A percentile compares a stretch with the other conserved stretches of the same genome.
phyloP scores from a whole-genome alignment of 2,888 invertebrate species.

The Hesperia comma region DNA sequence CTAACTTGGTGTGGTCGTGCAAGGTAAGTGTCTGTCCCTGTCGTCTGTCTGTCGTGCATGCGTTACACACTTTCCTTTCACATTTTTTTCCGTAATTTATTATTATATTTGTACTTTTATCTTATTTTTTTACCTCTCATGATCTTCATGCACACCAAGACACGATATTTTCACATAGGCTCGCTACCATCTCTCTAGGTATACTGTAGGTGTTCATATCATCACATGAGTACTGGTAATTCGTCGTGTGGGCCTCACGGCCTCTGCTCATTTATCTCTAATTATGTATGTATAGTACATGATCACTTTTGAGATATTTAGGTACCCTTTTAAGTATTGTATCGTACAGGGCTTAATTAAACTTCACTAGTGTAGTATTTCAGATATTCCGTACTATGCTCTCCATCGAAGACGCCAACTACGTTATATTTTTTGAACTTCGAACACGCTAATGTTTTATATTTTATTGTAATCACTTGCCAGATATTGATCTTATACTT shows the following conservation, averaged over 20 bases:
- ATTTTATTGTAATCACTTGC: slow-evolving; percentile 67
- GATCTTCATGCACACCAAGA: slow-evolving; percentile 74
- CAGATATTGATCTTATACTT: slow-evolving; percentile 55
- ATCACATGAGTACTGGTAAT: slow-evolving; percentile 35
- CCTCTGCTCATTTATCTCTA: slow-evolving; percentile 34
- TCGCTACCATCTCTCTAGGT: slow-evolving; percentile 31
- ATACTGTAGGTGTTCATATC: slow-evolving; percentile 27
- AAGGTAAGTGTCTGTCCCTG: slow-evolving; percentile 77
- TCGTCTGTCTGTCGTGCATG: slow-evolving; percentile 73
- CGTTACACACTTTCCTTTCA: slow-evolving; percentile 55
- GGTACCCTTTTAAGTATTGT: slow-evolving; percentile 46
- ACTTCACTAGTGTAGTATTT: slow-evolving; percentile 75
- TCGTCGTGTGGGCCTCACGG: slow-evolving; percentile 49
- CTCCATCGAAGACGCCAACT: slow-evolving; percentile 63
- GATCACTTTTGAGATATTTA: slow-evolving; percentile 39
- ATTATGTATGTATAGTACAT: slow-evolving; percentile 46
- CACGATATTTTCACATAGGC: slow-evolving; percentile 58
- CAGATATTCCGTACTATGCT: slow-evolving; percentile 60
- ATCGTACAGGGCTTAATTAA: slow-evolving; percentile 66
- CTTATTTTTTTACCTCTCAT: slow-evolving; percentile 72
- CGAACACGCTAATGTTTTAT: slow-evolving; percentile 71
- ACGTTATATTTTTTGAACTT: slow-evolving; percentile 59
- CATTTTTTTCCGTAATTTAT: slow-evolving; percentile 52
- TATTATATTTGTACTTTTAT: slow-evolving; percentile 64
- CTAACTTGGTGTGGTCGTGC: slow-evolving; percentile 52